phyloP scores from a whole-genome alignment of 2,113 vertebrate genomes.

The Gallinago paraguaiae region DNA sequence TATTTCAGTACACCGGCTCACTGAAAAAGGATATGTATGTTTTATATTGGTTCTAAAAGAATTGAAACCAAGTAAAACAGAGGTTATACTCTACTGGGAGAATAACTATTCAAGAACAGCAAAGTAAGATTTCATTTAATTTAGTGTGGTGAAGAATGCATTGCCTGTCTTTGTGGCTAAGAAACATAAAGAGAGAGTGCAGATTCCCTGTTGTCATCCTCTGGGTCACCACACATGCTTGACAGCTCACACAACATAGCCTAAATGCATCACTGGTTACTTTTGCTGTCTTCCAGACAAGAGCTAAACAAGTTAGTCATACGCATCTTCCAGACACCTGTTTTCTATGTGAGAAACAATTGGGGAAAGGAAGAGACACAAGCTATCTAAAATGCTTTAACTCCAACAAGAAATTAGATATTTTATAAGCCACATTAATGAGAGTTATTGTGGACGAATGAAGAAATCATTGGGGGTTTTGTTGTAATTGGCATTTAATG shows the following conservation, averaged over 20 bases:
- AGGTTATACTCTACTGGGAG: not conserved
- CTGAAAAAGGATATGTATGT: not conserved
- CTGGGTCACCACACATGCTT: not conserved
- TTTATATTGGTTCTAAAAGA: not conserved
- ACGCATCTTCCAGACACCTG: not conserved
- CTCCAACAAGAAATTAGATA: not conserved
- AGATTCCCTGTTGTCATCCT: not conserved
- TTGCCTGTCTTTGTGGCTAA: not conserved
- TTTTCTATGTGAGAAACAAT: not conserved
- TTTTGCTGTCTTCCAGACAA: not conserved
- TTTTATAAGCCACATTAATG: not conserved
- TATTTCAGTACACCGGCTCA: not conserved
- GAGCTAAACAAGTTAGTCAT: not conserved
- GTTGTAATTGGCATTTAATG: not conserved
- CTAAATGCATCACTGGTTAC: not conserved
- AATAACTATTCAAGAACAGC: not conserved
- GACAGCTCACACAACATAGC: not conserved
- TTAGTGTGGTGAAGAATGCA: not conserved
- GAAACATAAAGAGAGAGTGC: not conserved
- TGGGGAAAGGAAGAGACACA: not conserved
- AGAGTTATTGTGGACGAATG: not conserved
- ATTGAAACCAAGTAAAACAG: not conserved
- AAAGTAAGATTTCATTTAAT: not conserved
- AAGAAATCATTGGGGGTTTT: not conserved
- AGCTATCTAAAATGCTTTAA: not conserved